phyloP scores from a whole-genome alignment of 2,888 invertebrate species.

The Drosophila affinis region DNA sequence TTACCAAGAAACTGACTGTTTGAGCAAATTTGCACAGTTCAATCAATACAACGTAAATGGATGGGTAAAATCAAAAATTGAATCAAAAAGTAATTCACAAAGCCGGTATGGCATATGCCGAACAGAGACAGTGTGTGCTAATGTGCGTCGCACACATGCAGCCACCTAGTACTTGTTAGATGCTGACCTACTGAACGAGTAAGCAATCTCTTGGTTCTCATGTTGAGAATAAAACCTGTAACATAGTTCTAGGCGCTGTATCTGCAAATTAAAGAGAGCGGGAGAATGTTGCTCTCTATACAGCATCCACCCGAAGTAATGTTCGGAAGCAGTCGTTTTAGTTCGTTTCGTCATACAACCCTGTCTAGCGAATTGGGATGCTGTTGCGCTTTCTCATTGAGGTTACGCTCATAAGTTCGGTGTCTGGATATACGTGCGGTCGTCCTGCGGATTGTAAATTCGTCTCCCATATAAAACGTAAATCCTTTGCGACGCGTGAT shows the following conservation, averaged over 20 bases:
- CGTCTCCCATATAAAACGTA: constrained; percentile 12
- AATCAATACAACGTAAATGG: constrained; percentile 23
- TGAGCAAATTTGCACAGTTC: not conserved
- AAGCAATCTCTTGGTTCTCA: constrained; percentile 19
- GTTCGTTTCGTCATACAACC: constrained; percentile 39
- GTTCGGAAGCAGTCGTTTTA: constrained; percentile 29
- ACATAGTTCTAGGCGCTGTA: constrained; percentile 48
- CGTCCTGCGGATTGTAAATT: constrained; percentile 34
- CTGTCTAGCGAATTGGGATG: constrained; percentile 50
- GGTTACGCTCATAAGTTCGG: constrained; percentile 75
- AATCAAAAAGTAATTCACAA: constrained; percentile 66
- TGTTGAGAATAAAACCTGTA: constrained; percentile 5
- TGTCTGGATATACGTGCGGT: constrained; percentile 79
- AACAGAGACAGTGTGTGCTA: constrained; percentile 10
- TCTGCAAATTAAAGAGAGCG: constrained; percentile 52
- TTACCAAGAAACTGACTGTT: not conserved
- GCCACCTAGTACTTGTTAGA: constrained; percentile 5
- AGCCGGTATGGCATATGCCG: constrained; percentile 62
- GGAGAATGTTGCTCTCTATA: constrained; percentile 21
- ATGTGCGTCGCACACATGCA: not conserved
- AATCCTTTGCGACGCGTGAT: constrained; percentile 38
- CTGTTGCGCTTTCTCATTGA: constrained; percentile 61
- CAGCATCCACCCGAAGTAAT: constrained; percentile 61
- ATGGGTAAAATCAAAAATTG: constrained; percentile 20
- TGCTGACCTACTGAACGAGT: constrained; percentile 81